Conservation (phyloP, 2,797 vertebrate genomes). For the Acestrorhynchus altus region DNA sequence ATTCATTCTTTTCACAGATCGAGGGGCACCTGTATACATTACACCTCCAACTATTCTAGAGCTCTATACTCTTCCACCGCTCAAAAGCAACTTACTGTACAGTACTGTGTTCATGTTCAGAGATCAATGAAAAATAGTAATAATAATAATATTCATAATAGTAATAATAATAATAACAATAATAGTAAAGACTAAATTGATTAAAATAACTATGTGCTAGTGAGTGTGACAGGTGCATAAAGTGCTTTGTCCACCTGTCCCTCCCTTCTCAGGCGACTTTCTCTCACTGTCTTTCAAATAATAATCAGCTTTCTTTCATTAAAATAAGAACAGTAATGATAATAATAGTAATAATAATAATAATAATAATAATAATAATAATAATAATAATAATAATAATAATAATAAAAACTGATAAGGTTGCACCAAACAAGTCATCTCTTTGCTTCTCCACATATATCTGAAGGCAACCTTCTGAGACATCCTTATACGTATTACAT, state of each 20-base stretch:
- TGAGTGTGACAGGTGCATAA: slow-evolving; percentile 84
- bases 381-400: slow-evolving; percentile 19
- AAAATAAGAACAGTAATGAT: slow-evolving; percentile 10
- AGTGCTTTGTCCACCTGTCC: slow-evolving; percentile 72
- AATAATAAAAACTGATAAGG: slow-evolving; percentile 14
- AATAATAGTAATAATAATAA: slow-evolving; percentile 24
- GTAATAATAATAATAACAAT: slow-evolving; percentile 47
- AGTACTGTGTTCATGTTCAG: slow-evolving; percentile 90
- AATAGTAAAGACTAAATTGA: slow-evolving; percentile 35
- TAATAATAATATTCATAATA: slow-evolving; percentile 45
- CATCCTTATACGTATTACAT: slow-evolving; percentile 61
- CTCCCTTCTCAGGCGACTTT: slow-evolving; percentile 61
- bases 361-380: slow-evolving; percentile 10
- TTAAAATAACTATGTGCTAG: slow-evolving; percentile 72
- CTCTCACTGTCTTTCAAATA: slow-evolving; percentile 34
- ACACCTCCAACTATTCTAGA: slow-evolving; percentile 79
- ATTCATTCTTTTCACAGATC: slow-evolving; percentile 82
- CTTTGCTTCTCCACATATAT: slow-evolving; percentile 64
- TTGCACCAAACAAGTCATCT: slow-evolving; percentile 24
- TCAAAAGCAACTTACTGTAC: slow-evolving; percentile 93
- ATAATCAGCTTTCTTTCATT: slow-evolving; percentile 30
- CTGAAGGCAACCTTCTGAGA: slow-evolving; percentile 66
- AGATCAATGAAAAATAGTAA: slow-evolving; percentile 72
- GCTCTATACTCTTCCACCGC: slow-evolving; percentile 71
- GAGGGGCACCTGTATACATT: slow-evolving; percentile 75